These are phyloP conservation scores for Progne subis DNA, from an alignment of 2,113 vertebrate genomes.

Conservation along the genomic window DNA sequence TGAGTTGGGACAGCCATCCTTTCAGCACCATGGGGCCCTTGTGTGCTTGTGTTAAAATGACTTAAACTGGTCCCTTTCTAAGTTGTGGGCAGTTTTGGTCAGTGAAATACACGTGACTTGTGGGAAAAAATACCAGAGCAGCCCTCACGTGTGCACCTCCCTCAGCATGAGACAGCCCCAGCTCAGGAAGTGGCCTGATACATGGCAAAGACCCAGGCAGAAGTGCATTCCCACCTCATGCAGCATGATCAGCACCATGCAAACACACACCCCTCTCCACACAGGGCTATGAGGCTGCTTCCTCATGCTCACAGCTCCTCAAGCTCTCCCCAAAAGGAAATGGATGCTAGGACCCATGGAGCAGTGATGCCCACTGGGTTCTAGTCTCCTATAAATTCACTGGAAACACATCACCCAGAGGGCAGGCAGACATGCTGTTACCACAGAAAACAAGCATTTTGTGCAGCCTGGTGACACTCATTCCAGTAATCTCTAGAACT, in stretches of 20 bases:
- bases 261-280: neutral
- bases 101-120: neutral
- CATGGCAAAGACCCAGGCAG: neutral
- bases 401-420: neutral
- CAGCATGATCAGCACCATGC: neutral
- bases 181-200: neutral
- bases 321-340: neutral
- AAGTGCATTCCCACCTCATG: neutral
- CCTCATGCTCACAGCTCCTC: neutral
- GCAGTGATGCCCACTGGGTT: neutral
- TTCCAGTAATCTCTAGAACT: neutral
- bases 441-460: neutral
- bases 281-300: neutral
- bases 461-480: neutral
- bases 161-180: neutral
- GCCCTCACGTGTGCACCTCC: rapidly evolving
- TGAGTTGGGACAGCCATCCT: neutral
- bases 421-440: neutral
- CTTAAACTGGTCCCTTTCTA: neutral
- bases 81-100: neutral
- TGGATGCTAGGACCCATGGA: neutral
- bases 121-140: neutral
- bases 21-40: neutral
- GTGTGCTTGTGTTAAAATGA: neutral
- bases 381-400: neutral